phyloP scores from a whole-genome alignment of 2,888 invertebrate genomes.

The Ennomos erosarius region DNA sequence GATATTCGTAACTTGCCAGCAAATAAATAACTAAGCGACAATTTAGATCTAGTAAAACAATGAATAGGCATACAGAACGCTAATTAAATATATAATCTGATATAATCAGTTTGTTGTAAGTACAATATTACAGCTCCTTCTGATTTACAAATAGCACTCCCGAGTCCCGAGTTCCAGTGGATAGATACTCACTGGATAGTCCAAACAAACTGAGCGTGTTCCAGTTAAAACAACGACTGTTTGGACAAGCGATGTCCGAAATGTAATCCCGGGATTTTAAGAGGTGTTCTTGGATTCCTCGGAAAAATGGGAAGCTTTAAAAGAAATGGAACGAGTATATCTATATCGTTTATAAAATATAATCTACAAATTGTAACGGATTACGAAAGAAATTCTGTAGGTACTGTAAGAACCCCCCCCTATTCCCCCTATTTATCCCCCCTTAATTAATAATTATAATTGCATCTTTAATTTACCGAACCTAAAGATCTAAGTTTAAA shows the following conservation, averaged over 20 bases:
- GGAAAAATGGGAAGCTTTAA: slow-evolving; percentile 5
- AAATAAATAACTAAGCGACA: no score
- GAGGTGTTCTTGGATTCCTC: slow-evolving; percentile 6
- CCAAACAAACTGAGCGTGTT: slow-evolving; percentile 34
- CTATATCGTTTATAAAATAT: neutral
- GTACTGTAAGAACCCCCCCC: no score
- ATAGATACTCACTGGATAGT: slow-evolving; percentile 32
- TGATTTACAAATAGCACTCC: slow-evolving; percentile 22
- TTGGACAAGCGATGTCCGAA: slow-evolving; percentile 35
- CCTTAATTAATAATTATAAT: no score
- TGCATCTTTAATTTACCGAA: no score
- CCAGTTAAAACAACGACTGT: slow-evolving; percentile 38
- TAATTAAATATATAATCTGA: slow-evolving; percentile 2
- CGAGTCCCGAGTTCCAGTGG: slow-evolving; percentile 16
- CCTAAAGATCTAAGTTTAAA: no score
- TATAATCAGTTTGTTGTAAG: neutral
- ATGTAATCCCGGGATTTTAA: slow-evolving; percentile 24
- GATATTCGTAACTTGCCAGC: no score
- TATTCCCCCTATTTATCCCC: no score
- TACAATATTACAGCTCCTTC: neutral
- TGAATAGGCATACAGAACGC: neutral
- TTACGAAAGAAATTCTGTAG: no score
- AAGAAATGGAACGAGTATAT: slow-evolving; percentile 1
- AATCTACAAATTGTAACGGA: no score
- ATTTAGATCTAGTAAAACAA: no score